These are phyloP conservation scores for Penaeus indicus DNA, from an alignment of 1,140 invertebrate species.

Conservation along the genomic window DNA sequence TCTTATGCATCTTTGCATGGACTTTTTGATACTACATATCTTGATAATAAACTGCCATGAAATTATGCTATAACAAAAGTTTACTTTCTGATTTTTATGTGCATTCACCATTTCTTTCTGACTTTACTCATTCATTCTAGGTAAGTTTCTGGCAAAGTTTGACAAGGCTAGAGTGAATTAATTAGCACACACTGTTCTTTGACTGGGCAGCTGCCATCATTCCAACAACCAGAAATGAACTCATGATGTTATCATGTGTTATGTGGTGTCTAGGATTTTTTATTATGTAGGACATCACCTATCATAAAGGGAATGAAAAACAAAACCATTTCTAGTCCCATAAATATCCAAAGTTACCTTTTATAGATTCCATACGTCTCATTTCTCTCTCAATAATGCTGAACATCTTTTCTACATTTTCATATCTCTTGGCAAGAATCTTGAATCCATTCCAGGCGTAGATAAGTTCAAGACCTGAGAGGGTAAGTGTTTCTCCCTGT, in stretches of 20 bases:
- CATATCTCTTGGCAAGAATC: conserved; percentile 81
- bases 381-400: conserved; percentile 80
- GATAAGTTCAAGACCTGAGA: conserved; percentile 90
- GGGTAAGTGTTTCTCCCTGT: conserved; percentile 80
- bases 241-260: too few relatives aligned
- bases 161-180: too few relatives aligned
- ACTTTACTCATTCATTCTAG: too few relatives aligned
- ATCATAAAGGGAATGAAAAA: background rate
- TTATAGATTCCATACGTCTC: conserved; percentile 67
- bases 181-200: background rate
- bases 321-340: background rate
- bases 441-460: conserved; percentile 96
- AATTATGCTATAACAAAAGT: too few relatives aligned
- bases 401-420: conserved; percentile 79
- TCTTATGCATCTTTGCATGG: background rate
- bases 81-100: background rate
- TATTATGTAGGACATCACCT: background rate
- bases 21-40: too few relatives aligned
- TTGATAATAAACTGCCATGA: too few relatives aligned
- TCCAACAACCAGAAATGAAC: too few relatives aligned
- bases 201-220: too few relatives aligned
- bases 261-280: too few relatives aligned
- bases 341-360: conserved; percentile 13
- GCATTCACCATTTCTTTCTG: background rate
- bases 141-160: too few relatives aligned